A percentile compares a stretch with the other conserved stretches of the same genome.
phyloP scores from a whole-genome alignment of 2,797 vertebrate species.

The Mustela erminea region DNA sequence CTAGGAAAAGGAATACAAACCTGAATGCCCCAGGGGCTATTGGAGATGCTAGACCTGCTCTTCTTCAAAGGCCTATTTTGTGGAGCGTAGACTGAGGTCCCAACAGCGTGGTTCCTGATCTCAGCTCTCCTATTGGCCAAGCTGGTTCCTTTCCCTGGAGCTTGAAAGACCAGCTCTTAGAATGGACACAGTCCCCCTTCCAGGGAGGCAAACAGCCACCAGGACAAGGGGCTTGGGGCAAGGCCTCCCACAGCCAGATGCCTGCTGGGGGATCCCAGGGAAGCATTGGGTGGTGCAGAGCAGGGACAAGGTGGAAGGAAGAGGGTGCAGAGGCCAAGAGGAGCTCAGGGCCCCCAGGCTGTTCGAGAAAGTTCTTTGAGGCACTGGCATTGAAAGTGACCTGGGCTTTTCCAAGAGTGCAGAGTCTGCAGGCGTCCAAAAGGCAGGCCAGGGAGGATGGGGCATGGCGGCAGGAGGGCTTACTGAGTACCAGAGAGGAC shows the following conservation, averaged over 20 bases:
- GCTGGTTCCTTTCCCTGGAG: not conserved
- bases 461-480: fast-evolving
- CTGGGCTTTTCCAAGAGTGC: not conserved
- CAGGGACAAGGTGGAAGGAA: not conserved
- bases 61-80: not conserved
- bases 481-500: not conserved
- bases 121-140: not conserved
- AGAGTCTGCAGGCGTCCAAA: not conserved
- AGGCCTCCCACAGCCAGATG: not conserved
- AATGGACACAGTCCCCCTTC: not conserved
- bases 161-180: not conserved
- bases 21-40: not conserved
- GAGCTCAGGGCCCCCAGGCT: not conserved
- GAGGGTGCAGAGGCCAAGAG: not conserved
- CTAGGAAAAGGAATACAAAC: not conserved
- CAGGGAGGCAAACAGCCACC: not conserved
- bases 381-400: too few species aligned
- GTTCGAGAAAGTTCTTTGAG: not conserved
- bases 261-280: not conserved
- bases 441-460: not conserved
- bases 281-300: not conserved
- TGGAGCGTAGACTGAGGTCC: not conserved
- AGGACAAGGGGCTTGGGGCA: not conserved
- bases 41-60: not conserved
- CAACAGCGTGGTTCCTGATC: too few species aligned